Percentiles rank a stretch among this genome's conserved stretches.
Conservation (phyloP, 2,888 invertebrate genomes). For the Lycaena phlaeas region DNA sequence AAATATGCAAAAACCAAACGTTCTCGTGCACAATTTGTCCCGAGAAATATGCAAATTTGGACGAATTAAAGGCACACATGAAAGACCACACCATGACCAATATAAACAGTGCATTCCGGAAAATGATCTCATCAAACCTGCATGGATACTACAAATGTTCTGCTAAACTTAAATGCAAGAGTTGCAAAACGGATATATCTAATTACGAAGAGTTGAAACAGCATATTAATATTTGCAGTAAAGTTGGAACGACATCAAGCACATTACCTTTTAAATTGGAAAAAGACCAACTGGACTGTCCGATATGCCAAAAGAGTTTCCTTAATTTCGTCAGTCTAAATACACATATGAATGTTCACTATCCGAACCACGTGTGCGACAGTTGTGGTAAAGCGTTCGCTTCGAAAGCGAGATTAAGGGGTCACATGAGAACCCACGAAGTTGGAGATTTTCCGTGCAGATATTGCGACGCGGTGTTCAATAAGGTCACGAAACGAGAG, state of each 20-base stretch:
- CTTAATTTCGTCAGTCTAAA: constrained; percentile 56
- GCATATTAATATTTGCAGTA: constrained; percentile 43
- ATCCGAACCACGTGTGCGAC: constrained; percentile 64
- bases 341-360: constrained; percentile 69
- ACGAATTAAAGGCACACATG: constrained; percentile 42
- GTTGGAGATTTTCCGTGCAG: constrained; percentile 55
- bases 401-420: constrained; percentile 57
- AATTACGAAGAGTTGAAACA: constrained; percentile 38
- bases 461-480: constrained; percentile 52
- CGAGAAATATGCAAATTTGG: constrained; percentile 36
- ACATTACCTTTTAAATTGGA: constrained; percentile 56
- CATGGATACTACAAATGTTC: constrained; percentile 40
- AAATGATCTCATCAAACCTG: constrained; percentile 43
- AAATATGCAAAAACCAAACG: constrained; percentile 38
- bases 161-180: constrained; percentile 40
- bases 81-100: constrained; percentile 38
- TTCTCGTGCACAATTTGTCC: constrained; percentile 49
- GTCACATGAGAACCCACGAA: constrained; percentile 68
- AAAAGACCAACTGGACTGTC: constrained; percentile 59
- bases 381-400: constrained; percentile 70
- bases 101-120: constrained; percentile 46
- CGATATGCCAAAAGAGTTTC: constrained; percentile 52
- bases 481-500: constrained; percentile 54
- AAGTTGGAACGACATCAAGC: constrained; percentile 33
- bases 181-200: constrained; percentile 40